phyloP scores from a whole-genome alignment of 2,113 vertebrate genomes.

The Vulpes lagopus region DNA sequence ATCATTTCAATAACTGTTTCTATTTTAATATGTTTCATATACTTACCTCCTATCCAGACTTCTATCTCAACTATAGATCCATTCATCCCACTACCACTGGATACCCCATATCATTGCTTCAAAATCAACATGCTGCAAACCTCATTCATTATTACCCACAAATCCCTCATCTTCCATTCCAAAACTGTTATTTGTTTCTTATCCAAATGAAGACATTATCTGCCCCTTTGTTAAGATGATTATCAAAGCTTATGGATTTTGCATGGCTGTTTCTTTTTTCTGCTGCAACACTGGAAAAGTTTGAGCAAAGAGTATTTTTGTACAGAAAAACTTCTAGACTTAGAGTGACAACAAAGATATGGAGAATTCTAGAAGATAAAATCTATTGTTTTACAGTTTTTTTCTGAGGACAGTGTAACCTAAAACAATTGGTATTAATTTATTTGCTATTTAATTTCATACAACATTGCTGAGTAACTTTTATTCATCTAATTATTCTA shows the following conservation, averaged over 20 bases:
- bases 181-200: neutral
- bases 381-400: neutral
- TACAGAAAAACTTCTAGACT: neutral
- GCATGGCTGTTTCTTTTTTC: neutral
- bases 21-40: neutral
- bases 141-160: no score
- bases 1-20: neutral
- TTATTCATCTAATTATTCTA: neutral
- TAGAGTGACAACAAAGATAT: neutral
- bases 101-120: neutral
- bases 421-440: neutral
- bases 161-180: neutral
- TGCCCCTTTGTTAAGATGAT: no score
- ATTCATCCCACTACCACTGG: no score
- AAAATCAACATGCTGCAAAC: neutral
- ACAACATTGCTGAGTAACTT: neutral
- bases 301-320: neutral
- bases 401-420: neutral
- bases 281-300: neutral
- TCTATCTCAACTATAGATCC: neutral
- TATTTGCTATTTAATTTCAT: neutral
- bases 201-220: accelerated
- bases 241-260: neutral
- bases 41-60: neutral
- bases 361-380: neutral